These are phyloP conservation scores for Zeugodacus cucurbitae DNA, from an alignment of 1,140 invertebrate species.

Conservation along the genomic window DNA sequence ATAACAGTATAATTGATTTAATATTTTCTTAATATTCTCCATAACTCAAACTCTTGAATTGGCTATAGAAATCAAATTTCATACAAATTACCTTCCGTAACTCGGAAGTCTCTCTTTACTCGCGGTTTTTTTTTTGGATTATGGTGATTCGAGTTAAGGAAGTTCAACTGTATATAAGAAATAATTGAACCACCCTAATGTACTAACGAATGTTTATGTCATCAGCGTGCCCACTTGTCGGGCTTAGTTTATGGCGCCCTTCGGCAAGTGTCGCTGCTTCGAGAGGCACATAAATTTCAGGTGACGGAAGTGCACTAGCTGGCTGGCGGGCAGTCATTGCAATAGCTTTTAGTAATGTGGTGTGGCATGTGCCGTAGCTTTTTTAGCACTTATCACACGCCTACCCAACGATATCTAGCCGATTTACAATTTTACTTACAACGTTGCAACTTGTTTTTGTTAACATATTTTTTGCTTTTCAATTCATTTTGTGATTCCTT, in stretches of 20 bases:
- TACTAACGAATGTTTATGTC: background rate
- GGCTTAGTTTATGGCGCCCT: background rate
- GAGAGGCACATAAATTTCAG: constrained; percentile 23
- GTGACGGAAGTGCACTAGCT: constrained; percentile 14
- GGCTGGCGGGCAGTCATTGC: background rate
- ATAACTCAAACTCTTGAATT: no score
- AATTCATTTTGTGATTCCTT: background rate
- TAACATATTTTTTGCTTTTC: background rate
- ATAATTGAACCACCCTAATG: background rate
- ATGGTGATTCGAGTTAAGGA: no score
- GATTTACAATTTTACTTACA: background rate
- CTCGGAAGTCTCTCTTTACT: no score
- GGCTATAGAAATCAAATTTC: no score
- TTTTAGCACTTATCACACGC: background rate
- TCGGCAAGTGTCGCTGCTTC: background rate
- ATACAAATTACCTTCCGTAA: no score
- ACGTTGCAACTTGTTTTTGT: background rate
- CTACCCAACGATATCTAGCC: background rate
- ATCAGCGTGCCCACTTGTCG: background rate
- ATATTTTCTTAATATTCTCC: no score
- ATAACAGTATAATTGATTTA: no score
- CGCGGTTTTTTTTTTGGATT: no score
- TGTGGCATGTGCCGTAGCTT: background rate
- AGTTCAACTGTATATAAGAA: no score
- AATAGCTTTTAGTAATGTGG: background rate